Evolutionary conservation across 37 sponge, comb jelly and placozoan species (phyloP), one percentile per base, ranked within the genome.

Genomic region (Amphimedon queenslandica): DNA sequence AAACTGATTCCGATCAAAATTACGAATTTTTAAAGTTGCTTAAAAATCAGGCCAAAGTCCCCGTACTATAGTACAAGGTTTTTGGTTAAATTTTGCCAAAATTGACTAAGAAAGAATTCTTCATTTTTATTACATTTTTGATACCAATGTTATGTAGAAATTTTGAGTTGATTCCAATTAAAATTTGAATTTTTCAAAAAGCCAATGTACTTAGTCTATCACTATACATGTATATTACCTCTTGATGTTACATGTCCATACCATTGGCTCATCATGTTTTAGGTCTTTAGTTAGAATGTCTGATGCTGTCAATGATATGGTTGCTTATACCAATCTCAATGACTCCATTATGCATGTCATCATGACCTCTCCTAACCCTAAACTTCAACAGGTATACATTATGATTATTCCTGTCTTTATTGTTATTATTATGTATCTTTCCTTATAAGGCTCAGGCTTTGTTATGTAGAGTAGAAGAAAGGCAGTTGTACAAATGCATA

Each of bases 401-500:
- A 24, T 8, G 27, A 0, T 20, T 25, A 31, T 55, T 71, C n/a
- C n/a, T n/a, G n/a, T n/a, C n/a, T 34, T 69, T 24, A 37, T 10
- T 60, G 28, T n/a, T 6, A 25, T 21, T 73, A 24, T 72, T 32
- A 55, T 42, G 40, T 32, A 34, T 55, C 27, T 31, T 31, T 87
- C 0, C 40, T 64, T 25, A 33, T 24, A 56, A 86, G 82, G 58
- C 95, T 13, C 42, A 61, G 57, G 67, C 79, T 0, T 33, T 94
- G 4, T 56, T 94, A 16, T 57, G 63, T 2, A 66, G 57, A 36
- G 27, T 94, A 24, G 78, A 90, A 53, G 71, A 57, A 37, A 77
- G 95, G 63, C 39, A 87, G 41, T 78, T 94, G 40, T 94, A 90
- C 79, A 82, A 83, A 57, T 87, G 74, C 38, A 63, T 94, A 67